Evolutionary conservation across 2,797 vertebrate genomes (phyloP).

Genomic region (Salarias fasciatus): DNA sequence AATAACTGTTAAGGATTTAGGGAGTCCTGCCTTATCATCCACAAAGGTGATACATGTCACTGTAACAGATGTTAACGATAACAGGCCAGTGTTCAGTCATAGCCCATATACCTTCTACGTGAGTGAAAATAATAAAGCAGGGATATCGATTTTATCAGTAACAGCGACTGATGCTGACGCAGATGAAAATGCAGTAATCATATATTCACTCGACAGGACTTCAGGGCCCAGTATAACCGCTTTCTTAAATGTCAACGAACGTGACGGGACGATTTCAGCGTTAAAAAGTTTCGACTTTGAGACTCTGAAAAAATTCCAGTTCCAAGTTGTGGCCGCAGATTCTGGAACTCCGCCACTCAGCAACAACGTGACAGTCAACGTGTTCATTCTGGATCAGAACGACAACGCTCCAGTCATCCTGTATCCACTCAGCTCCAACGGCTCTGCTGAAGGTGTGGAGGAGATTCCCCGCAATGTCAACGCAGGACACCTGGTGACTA

Average conservation of each 20-base stretch:
- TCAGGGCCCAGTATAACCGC: constrained; percentile 38
- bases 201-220: constrained; percentile 66
- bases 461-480: constrained; percentile 69
- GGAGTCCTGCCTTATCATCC: constrained; percentile 74
- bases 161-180: constrained; percentile 82
- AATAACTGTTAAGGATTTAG: constrained; percentile 81
- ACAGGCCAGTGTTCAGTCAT: constrained; percentile 79
- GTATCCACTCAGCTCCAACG: constrained; percentile 73
- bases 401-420: constrained; percentile 70
- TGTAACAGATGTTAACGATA: constrained; percentile 86
- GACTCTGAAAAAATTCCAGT: constrained; percentile 73
- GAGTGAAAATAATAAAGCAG: constrained; percentile 86
- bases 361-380: constrained; percentile 49
- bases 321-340: constrained; percentile 59
- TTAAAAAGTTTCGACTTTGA: constrained; percentile 83
- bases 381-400: constrained; percentile 49
- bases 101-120: constrained; percentile 81
- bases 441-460: constrained; percentile 67
- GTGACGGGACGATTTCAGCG: constrained; percentile 72
- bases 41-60: constrained; percentile 76
- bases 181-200: constrained; percentile 72
- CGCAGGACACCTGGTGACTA: constrained; percentile 28
- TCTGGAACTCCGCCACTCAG: constrained; percentile 44
- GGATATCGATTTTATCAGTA: constrained; percentile 79
- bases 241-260: constrained; percentile 79